Base-by-base conservation (phyloP, 2,797 vertebrate genomes). In the Amphiprion clarkii region DNA sequence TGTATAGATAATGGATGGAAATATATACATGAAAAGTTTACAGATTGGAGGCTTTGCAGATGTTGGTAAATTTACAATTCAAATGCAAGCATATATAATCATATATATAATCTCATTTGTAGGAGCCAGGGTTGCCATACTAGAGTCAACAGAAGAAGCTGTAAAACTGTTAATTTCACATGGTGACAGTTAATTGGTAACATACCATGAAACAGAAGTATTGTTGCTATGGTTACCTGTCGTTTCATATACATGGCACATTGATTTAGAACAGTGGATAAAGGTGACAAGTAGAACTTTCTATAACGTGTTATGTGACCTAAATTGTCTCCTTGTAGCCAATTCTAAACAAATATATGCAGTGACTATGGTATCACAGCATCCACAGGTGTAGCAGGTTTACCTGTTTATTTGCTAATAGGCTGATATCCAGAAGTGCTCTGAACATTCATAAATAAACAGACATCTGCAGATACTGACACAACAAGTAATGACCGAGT, bases 141-240 rank as follows among this genome's bases (percentile, higher is more conserved):
- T 13, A 29, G 4, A 36, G 21, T 21, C 16, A 23, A 64, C 42
- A 51, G 29, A 33, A 58, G 44, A 58, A 44, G 21, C 65, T 23
- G 4, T 39, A 17, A 75, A 61, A 27, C 21, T 48, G 44, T 21
- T 13, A 14, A 29, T 61, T 61, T 71, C 17, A 70, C n/a, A 8
- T 25, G 33, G 62, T 29, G 52, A 74, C 52, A 36, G n/a, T 16
- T 23, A 29, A 68, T 13, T 29, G 62, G 1, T 46, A 25, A 51
- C 48, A 39, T 31, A 29, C 13, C 27, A 19, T 62, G 61, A 60
- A 7, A 42, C 25, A 48, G 64, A 39, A 25, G 16, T 11, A 40
- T n/a, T 67, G 71, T 81, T 78, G 63, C 78, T 62, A 78, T 73
- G 60, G 83, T 69, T 69, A 57, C 67, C 56, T 70, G 75, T 59